phyloP scores from a whole-genome alignment of 2,113 vertebrate genomes.

The Pyrgilauda ruficollis region DNA sequence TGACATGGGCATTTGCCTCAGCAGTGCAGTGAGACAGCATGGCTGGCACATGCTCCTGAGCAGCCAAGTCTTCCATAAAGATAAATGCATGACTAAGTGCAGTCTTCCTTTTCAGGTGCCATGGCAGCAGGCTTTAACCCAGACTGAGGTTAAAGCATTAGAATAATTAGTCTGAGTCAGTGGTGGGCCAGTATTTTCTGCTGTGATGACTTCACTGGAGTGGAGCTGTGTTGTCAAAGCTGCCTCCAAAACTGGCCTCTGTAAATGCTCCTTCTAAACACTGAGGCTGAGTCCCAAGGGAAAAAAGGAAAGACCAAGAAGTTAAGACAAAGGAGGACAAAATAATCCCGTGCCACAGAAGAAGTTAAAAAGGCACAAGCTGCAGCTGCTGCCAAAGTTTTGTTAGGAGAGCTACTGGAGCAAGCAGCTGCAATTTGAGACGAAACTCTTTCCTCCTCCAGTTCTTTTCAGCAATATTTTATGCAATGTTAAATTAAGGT shows the following conservation, averaged over 20 bases:
- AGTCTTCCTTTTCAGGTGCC: neutral
- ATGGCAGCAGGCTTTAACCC: neutral
- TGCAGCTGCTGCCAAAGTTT: neutral
- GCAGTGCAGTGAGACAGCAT: neutral
- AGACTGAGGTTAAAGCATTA: neutral
- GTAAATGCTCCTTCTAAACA: neutral
- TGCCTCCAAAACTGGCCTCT: neutral
- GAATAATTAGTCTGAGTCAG: neutral
- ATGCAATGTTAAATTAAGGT: slow-evolving; percentile 27
- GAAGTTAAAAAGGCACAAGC: neutral
- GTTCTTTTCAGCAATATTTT: slow-evolving; percentile 1
- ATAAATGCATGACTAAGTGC: neutral
- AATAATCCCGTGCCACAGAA: neutral
- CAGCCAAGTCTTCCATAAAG: neutral
- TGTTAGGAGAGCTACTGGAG: neutral
- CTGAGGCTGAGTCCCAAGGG: neutral
- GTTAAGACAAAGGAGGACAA: neutral
- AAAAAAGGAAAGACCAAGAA: neutral
- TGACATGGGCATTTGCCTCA: neutral
- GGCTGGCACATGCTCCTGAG: neutral
- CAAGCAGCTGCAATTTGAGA: neutral
- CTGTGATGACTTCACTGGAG: neutral
- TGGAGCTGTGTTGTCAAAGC: neutral
- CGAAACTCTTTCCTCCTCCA: neutral
- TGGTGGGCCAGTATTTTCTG: neutral